Base-by-base conservation (phyloP, 2,797 vertebrate species). In the Alcedo quadribrachys region DNA sequence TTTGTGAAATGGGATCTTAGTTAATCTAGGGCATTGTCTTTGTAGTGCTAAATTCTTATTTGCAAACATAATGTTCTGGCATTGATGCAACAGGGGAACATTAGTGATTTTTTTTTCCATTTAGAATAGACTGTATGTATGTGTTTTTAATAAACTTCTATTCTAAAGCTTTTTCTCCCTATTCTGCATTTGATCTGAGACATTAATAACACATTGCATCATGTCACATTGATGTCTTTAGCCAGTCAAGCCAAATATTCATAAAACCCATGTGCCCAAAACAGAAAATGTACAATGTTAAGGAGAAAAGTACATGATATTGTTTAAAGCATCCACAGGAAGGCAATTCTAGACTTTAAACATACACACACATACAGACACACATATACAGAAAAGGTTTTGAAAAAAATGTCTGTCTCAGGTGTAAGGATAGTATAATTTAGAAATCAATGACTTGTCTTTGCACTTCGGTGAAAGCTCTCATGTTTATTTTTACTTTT, bases 1-100 rank as follows among this genome's bases (percentile, higher is more conserved):
- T 97, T 96, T 94, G 86, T 92, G 94, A 96, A 97, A 97, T 96
- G 92, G 95, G 96, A 96, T 97, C 95, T 95, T 96, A 95, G 94
- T 96, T 97, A 96, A 96, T 96, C 94, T 97, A 94, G 93, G 95
- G 91, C 95, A 95, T 94, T 94, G 92, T 92, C 94, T 96, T 95
- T 95, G 96, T 95, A 96, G 87, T 96, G 83, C 87, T 97, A 96
- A 96, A 94, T 95, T 95, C 90, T 95, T 97, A 95, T 96, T 94
- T 96, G 86, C 92, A 94, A 95, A 96, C 94, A 96, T 96, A 97
- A 93, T 91, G 93, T 95, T 96, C 93, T 96, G 94, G 92, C 88
- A 89, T 82, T 76, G 74, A 97, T 94, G 93, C 91, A 96, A 95
- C 90, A 93, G 90, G 93, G 92, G 88, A 95, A 97, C 79, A 87